Evolutionary conservation across 2,113 vertebrate species (phyloP).

Genomic region (Neopipo cinnamomea): DNA sequence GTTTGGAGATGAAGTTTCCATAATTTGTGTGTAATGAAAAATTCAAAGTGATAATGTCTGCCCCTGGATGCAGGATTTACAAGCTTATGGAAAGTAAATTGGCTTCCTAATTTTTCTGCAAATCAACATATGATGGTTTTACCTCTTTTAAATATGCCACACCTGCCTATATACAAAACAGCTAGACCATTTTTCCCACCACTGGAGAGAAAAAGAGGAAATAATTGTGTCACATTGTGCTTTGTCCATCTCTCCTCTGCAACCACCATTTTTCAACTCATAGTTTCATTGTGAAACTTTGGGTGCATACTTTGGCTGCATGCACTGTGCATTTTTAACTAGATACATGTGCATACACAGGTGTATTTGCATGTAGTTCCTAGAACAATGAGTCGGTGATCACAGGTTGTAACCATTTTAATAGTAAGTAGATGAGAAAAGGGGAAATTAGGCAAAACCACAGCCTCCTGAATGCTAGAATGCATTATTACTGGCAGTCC

Average conservation of each 20-base stretch:
- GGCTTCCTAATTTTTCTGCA: background rate
- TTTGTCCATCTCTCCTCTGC: background rate
- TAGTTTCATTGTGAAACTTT: background rate
- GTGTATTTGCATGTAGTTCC: background rate
- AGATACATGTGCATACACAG: rapidly evolving
- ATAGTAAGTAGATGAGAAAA: background rate
- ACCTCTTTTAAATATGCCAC: background rate
- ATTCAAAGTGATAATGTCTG: background rate
- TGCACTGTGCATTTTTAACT: background rate
- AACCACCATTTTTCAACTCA: background rate
- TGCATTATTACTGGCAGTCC: background rate
- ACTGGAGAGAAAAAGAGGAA: background rate
- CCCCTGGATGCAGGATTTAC: background rate
- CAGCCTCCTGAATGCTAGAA: background rate
- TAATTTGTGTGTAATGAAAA: background rate
- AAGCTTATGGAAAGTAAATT: background rate
- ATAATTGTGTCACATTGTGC: background rate
- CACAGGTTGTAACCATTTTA: background rate
- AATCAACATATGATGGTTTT: background rate
- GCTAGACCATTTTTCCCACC: background rate
- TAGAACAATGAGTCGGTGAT: background rate
- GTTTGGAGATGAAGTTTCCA: background rate
- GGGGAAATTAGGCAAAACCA: background rate
- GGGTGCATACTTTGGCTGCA: rapidly evolving
- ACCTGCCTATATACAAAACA: background rate